Base-by-base conservation (phyloP, 2,888 invertebrate genomes). In the Melanophora roralis region DNA sequence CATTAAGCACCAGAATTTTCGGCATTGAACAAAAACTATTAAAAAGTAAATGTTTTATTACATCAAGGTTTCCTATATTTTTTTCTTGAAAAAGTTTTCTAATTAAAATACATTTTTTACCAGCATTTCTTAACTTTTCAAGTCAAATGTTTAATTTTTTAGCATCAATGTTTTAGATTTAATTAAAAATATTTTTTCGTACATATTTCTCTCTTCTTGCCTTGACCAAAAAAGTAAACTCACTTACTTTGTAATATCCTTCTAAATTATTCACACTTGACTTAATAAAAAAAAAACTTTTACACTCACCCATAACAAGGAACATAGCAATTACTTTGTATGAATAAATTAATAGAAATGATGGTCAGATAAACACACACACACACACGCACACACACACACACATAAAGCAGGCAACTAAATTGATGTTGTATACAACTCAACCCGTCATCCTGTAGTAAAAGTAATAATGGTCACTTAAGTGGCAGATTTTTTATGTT, bases 291-390 rank as follows among this genome's bases (percentile, higher is more conserved):
- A 32, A 51, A 5, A 6, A 21, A 40, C 32, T 21, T 11, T 6
- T 16, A n/a, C 34, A 19, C 11, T 60, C 38, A 45, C 23, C 32
- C 14, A 34, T n/a, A n/a, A 5, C 21, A 12, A 40, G 19, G 27
- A 47, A 47, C 47, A 47, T 7, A 32, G 47, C 67, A 75, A 75
- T 60, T 27, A 75, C 60, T 60, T 75, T 55, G n/a, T 75, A 68
- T 75, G 75, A 75, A 75, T 75, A 75, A 45, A 75, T 75, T 75
- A 68, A 60, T 60, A 59, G 60, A 27, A 60, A 75, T 67, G 67
- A 68, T 60, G 49, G 12, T 12, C 59, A 75, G 19, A 53, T 27
- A 27, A 27, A 6, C 45, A 11, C 19, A 40, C 21, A 59, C 34
- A 47, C 16, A 27, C 36, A 40, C 45, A 40, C 8, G 16, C 23